Base-by-base conservation (phyloP, 2,797 vertebrate species). In the Artibeus lituratus region DNA sequence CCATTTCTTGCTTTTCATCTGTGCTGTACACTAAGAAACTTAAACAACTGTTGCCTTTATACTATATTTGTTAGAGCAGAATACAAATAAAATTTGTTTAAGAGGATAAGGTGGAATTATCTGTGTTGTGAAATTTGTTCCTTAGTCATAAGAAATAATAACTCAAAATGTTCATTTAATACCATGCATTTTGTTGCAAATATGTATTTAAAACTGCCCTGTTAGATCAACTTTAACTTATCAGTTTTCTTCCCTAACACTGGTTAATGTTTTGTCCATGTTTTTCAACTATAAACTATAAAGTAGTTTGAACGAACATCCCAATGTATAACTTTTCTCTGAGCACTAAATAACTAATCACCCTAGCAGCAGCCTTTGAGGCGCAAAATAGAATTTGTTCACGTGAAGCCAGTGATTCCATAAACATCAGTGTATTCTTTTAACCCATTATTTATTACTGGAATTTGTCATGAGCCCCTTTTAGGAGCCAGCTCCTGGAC, bases 31-130 rank as follows among this genome's bases (percentile, higher is more conserved):
- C 99, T 98, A 96, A 98, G 98, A 99, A 98, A 98, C 98, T 98
- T 98, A 98, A 98, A 98, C 98, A 99, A 99, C 98, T 51, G 98
- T 99, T 99, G 99, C 99, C 99, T 99, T 99, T 99, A 98, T 99
- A 98, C 97, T 98, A 99, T 98, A 98, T 99, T 99, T 99, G 99
- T 99, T 99, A 99, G 99, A 99, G 97, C 94, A 95, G 97, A 98
- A 96, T 3, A 4, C 97, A 97, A 98, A 98, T 98, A 98, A 99
- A 99, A 98, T 96, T 98, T 96, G 87, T 98, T 98, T 98, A 91
- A 97, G 97, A 98, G 95, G 87, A 97, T 2, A 29, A 97, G 55
- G 19, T 1, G 0, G 26, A 95, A 94, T 39, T 5, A 0, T 70
- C 69, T 3, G 1, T 76, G 83, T 93, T 97, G 88, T 55, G 90